Evolutionary conservation across 2,888 invertebrate genomes (phyloP), one percentile per base, ranked within the genome.

Genomic region (Lasioglossum figueresi): DNA sequence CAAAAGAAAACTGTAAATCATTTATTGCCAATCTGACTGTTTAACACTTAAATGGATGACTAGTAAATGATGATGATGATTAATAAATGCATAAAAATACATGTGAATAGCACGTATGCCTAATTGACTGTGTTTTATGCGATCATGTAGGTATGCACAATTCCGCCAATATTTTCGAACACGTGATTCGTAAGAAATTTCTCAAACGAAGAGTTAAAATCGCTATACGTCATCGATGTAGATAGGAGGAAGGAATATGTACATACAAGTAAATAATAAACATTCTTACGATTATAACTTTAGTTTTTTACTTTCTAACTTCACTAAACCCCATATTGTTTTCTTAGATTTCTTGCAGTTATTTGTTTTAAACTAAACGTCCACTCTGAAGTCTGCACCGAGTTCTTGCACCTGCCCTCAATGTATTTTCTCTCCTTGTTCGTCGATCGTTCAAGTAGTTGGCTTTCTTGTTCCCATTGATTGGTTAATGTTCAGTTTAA

Each of bases 241-340:
- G 8, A 34, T 63, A 31, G 8, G 31, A 63, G 8, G 63, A 63
- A 19, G 31, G 31, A 63, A 63, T 43, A 43, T 19, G 63, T 63
- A 19, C 63, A 63, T 63, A 19, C 63, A 63, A 63, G 63, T 63
- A 63, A 63, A 63, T 34, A 63, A 63, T 63, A 19, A 63, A 63
- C 19, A 31, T 63, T 63, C 8, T 31, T 63, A 63, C 8, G 1
- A 31, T 34, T 34, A 59, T 59, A 27, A 27, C 27, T 12, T 31
- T 59, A 27, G 16, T 16, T 27, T 59, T 14, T 43, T 14, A 43
- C 4, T 43, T 43, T 43, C 14, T 43, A 12, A 43, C 16, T 31
- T 34, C 16, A 34, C 34, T 19, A 19, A 63, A 63, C 63, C 5
- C 6, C 31, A 3, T 34, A 34, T 19, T 8, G 16, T 34, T 63